Evolutionary conservation across 2,797 vertebrate species (phyloP).

Genomic region (Lepilemur septentrionalis): DNA sequence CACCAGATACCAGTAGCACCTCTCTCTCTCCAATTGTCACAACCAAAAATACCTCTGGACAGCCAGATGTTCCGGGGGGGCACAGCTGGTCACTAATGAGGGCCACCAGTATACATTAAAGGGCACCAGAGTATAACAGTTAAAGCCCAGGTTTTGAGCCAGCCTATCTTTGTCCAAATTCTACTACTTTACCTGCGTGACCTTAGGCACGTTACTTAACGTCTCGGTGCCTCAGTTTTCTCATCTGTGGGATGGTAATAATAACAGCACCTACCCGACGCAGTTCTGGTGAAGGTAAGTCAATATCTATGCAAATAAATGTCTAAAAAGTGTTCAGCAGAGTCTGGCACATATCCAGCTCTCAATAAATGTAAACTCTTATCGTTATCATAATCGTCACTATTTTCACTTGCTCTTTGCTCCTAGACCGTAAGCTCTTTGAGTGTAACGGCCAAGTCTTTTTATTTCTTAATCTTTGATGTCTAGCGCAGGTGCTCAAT

Average conservation of each 20-base stretch:
- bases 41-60: background rate
- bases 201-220: background rate
- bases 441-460: background rate
- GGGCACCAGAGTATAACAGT: background rate
- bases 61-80: background rate
- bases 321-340: background rate
- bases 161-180: background rate
- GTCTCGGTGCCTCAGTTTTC: background rate
- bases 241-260: background rate
- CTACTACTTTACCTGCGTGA: background rate
- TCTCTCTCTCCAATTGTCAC: background rate
- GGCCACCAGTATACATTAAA: background rate
- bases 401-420: background rate
- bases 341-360: background rate
- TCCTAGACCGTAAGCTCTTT: background rate
- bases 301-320: background rate
- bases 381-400: background rate
- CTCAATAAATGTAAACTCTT: background rate
- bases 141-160: background rate
- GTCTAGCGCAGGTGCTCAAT: background rate
- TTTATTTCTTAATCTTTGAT: background rate
- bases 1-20: background rate
- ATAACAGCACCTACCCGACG: background rate
- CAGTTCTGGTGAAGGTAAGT: background rate
- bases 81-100: background rate